Evolutionary conservation across 2,113 vertebrate genomes (phyloP).

Genomic region (Rafetus swinhoei): DNA sequence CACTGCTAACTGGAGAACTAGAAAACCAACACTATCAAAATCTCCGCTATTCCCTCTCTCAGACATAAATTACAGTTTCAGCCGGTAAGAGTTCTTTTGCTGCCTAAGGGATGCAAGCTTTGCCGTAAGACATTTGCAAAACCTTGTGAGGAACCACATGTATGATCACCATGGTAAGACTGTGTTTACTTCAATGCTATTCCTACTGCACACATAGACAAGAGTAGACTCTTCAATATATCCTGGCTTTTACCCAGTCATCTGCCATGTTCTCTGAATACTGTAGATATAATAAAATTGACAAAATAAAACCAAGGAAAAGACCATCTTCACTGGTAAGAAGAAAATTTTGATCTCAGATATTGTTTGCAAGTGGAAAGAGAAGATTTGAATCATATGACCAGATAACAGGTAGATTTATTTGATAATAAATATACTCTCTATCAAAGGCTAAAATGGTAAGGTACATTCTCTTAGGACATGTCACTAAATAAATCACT

Average conservation of each 20-base stretch:
- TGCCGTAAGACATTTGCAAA: background rate
- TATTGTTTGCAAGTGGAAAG: background rate
- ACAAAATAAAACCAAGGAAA: background rate
- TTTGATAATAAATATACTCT: background rate
- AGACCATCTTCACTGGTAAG: rapidly evolving
- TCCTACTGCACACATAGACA: background rate
- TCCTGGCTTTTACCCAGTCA: background rate
- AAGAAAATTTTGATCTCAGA: background rate
- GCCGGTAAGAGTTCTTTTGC: rapidly evolving
- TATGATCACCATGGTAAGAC: rapidly evolving
- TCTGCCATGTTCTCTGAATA: background rate
- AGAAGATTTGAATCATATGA: background rate
- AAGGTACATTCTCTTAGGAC: background rate
- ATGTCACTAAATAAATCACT: slow-evolving; percentile 16
- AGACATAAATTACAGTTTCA: background rate
- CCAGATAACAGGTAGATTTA: background rate
- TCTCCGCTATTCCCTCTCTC: background rate
- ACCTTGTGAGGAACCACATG: background rate
- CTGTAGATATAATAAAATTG: background rate
- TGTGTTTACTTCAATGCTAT: background rate
- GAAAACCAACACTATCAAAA: background rate
- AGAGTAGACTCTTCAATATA: background rate
- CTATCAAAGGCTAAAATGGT: background rate
- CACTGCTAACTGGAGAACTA: background rate
- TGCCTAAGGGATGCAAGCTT: background rate